These are phyloP conservation scores for Eubasilissa regina DNA, from an alignment of 1,140 invertebrate species.

Conservation along the genomic window DNA sequence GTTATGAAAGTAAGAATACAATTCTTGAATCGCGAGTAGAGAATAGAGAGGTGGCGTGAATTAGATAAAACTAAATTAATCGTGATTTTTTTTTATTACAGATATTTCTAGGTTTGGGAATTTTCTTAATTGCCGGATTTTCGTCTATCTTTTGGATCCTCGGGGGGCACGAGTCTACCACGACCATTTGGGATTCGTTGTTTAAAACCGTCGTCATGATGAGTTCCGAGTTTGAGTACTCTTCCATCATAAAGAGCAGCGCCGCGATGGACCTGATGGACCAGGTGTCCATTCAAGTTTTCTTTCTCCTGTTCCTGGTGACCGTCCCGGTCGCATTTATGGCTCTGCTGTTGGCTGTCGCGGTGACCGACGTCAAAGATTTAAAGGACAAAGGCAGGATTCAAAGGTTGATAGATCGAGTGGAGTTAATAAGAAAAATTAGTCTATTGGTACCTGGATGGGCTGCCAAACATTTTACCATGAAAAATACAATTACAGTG, in stretches of 20 bases:
- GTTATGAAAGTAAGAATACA: constrained; percentile 65
- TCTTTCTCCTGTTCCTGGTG: constrained; percentile 76
- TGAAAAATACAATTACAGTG: constrained; percentile 26
- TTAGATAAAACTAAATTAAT: too few species aligned
- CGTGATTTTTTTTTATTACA: too few species aligned
- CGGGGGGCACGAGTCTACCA: constrained; percentile 66
- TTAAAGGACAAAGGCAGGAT: constrained; percentile 73
- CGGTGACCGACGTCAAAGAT: constrained; percentile 76
- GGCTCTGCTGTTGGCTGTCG: too few species aligned
- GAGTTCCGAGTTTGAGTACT: constrained; percentile 72
- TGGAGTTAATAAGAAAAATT: constrained; percentile 67
- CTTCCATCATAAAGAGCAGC: constrained; percentile 60
- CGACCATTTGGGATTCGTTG: constrained; percentile 68
- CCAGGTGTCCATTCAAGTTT: constrained; percentile 70
- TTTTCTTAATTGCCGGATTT: constrained; percentile 73
- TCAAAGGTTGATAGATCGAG: constrained; percentile 67
- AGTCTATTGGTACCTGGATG: constrained; percentile 61
- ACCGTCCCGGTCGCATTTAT: too few species aligned
- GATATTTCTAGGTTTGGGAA: constrained; percentile 68
- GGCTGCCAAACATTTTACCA: background rate
- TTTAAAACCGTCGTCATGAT: constrained; percentile 75
- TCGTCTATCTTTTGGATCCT: constrained; percentile 73
- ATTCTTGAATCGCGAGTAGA: too few species aligned
- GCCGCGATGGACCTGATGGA: background rate
- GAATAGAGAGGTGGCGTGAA: too few species aligned